Base-by-base conservation (phyloP, 1,140 invertebrate species). In the Colletes gigas region DNA sequence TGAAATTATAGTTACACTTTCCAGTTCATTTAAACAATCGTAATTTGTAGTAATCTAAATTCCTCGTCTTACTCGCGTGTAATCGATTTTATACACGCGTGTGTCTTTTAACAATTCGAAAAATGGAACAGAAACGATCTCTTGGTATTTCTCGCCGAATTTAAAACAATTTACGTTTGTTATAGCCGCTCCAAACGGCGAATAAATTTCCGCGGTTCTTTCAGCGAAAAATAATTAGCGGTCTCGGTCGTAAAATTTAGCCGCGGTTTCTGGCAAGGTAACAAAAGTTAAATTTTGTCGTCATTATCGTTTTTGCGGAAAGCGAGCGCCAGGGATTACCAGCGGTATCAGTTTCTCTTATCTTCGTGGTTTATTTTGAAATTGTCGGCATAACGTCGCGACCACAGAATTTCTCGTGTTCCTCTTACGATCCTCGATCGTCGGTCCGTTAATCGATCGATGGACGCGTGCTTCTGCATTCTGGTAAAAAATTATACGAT, bases 151-250 rank as follows among this genome's bases (percentile, higher is more conserved):
- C 30, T 30, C 59, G 3, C 1, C 10, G 9, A 1, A 62, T 62
- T 62, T 39, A 62, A 39, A 62, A 14, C 41, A 17, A 4, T 7
- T 19, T 4, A 60, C 44, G 8, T 9, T 66, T 41, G 41, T 47
- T 21, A 65, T 3, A 15, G 0, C 10, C 0, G 8, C 30, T 60
- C 19, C 3, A 5, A 4, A 8, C 7, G 4, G 4, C n/a, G 17
- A 47, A 8, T 21, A 62, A 62, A 44, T 30, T 54, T 4, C 4
- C 2, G n/a, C 6, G 7, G 17, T 55, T 50, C 7, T 39, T 59
- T 50, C n/a, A 54, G 65, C n/a, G 15, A 10, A 15, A 63, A 72
- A 78, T 65, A 52, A 63, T 69, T 69, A 52, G 14, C n/a, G 4
- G 21, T 4, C 54, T 30, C 14, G 60, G 0, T 73, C 52, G 70